Evolutionary conservation across 1,140 invertebrate species (phyloP).

Genomic region (Bombus terrestris): DNA sequence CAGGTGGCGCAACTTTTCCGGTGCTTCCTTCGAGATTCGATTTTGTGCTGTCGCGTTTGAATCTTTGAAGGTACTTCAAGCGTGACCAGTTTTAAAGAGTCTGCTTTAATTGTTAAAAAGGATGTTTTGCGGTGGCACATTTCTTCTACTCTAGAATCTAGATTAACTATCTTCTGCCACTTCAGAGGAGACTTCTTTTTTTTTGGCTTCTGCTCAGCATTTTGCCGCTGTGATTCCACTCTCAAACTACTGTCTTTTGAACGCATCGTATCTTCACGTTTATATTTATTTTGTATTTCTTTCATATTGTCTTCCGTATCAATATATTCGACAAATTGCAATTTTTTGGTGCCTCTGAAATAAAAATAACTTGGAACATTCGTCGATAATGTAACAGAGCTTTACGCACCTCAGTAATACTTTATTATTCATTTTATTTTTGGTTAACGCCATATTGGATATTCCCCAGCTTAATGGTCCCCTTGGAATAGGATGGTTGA

Average conservation of each 20-base stretch:
- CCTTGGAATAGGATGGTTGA: slow-evolving; percentile 59
- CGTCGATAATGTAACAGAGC: background rate
- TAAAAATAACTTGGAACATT: background rate
- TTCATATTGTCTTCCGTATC: background rate
- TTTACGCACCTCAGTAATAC: slow-evolving; percentile 80
- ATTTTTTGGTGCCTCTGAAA: slow-evolving; percentile 83
- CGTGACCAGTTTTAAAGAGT: slow-evolving; percentile 62
- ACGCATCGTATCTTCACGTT: background rate
- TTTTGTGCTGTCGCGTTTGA: slow-evolving; percentile 71
- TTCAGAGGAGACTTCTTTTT: slow-evolving; percentile 82
- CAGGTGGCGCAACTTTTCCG: slow-evolving; percentile 10
- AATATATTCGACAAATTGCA: slow-evolving; percentile 82
- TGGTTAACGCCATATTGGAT: slow-evolving; percentile 82
- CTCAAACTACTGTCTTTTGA: background rate
- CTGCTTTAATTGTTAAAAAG: slow-evolving; percentile 52
- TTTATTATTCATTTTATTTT: slow-evolving; percentile 83
- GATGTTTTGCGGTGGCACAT: slow-evolving; percentile 21
- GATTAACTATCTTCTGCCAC: slow-evolving; percentile 66
- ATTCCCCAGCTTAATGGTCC: slow-evolving; percentile 85
- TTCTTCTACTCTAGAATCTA: slow-evolving; percentile 47
- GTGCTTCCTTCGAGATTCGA: slow-evolving; percentile 49
- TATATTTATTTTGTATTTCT: slow-evolving; percentile 24
- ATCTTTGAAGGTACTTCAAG: slow-evolving; percentile 9
- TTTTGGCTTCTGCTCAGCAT: slow-evolving; percentile 79
- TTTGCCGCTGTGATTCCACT: slow-evolving; percentile 70